These are phyloP conservation scores for Halcyon badia DNA, from an alignment of 2,797 vertebrate species.

Conservation along the genomic window DNA sequence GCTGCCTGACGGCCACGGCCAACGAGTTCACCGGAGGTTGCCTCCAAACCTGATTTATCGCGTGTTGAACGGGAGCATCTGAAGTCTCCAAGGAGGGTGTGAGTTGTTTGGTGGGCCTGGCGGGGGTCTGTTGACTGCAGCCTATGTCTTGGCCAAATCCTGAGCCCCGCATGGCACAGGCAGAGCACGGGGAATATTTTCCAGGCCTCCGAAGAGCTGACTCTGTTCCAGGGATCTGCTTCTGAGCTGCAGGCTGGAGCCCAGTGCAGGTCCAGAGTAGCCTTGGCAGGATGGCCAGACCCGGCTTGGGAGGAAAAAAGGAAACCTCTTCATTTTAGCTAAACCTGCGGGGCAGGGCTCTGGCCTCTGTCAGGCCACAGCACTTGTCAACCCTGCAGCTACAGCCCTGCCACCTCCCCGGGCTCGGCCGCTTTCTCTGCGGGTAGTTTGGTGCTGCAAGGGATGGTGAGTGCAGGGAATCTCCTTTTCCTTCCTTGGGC, in stretches of 20 bases:
- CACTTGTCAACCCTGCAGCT: background rate
- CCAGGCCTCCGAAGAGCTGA: background rate
- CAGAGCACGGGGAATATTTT: background rate
- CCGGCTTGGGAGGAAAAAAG: background rate
- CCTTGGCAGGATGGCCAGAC: background rate
- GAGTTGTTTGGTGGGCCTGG: background rate
- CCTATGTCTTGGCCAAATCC: background rate
- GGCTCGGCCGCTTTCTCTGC: background rate
- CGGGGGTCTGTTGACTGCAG: background rate
- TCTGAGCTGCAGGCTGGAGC: background rate
- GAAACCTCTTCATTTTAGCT: background rate
- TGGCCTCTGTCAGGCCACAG: background rate
- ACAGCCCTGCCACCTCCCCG: background rate
- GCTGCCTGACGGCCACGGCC: background rate
- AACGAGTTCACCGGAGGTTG: background rate
- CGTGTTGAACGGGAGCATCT: background rate
- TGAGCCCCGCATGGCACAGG: background rate
- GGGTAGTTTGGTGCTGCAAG: fast-evolving
- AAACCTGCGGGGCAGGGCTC: background rate
- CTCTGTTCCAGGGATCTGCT: slow-evolving; percentile 30
- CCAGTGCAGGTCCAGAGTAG: background rate
- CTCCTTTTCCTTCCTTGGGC: background rate
- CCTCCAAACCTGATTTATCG: slow-evolving; percentile 9
- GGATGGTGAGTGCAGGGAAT: fast-evolving
- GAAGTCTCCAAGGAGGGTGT: background rate